These are phyloP conservation scores for Coptotermes formosanus DNA, from an alignment of 1,140 invertebrate genomes.

Conservation along the genomic window DNA sequence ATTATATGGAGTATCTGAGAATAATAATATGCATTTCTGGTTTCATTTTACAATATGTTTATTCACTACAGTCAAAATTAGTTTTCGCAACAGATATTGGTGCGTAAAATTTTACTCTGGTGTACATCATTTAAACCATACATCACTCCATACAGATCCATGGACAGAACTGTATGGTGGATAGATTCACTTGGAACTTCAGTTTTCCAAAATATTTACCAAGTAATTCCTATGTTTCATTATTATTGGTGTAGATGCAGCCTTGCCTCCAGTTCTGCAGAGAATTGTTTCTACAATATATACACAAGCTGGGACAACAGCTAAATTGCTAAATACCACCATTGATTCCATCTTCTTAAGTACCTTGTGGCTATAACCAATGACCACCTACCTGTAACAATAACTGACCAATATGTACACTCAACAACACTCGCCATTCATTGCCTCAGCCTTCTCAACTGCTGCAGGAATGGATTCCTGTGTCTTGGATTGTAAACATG, in stretches of 20 bases:
- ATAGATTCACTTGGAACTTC: not conserved
- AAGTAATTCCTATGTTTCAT: conserved; percentile 1
- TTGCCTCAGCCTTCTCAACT: conserved; percentile 54
- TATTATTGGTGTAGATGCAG: conserved; percentile 24
- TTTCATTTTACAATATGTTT: not conserved
- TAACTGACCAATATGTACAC: not conserved
- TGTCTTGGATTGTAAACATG: conserved; percentile 70
- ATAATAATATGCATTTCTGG: not conserved
- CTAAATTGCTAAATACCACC: not conserved
- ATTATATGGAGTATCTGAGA: too few species aligned
- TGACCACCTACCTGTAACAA: not conserved
- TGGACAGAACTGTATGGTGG: not conserved
- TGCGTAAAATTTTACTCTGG: not conserved
- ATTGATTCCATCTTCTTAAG: not conserved
- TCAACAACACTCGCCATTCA: conserved; percentile 27
- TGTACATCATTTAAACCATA: not conserved
- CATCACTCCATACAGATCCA: not conserved
- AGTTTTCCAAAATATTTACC: not conserved
- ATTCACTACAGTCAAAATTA: not conserved
- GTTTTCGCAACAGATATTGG: too few species aligned
- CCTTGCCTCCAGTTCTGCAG: conserved; percentile 10
- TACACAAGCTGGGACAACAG: not conserved
- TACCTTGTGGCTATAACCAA: not conserved
- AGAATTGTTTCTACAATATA: not conserved
- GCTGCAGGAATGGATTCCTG: conserved; percentile 75